Conservation (phyloP, 2,113 vertebrate genomes). For the Malurus melanocephalus region DNA sequence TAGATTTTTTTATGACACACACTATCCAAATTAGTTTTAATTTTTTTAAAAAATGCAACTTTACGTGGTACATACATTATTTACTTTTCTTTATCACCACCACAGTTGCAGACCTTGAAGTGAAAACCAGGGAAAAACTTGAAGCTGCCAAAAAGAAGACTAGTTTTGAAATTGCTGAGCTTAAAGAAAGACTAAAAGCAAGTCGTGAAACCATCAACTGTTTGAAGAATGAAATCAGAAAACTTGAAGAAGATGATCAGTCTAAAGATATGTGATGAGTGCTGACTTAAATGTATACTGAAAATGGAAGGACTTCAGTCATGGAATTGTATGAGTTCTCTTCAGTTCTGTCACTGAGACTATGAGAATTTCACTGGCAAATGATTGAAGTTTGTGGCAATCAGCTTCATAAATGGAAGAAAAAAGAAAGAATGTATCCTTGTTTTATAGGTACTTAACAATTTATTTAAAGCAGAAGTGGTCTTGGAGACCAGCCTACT, state of each 20-base stretch:
- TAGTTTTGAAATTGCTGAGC: conserved; percentile 94
- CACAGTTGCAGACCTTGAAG: conserved; percentile 90
- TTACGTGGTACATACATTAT: background rate
- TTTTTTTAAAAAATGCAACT: background rate
- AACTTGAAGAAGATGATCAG: conserved; percentile 95
- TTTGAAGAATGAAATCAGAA: conserved; percentile 93
- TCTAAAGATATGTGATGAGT: conserved; percentile 87
- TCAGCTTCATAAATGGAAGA: background rate
- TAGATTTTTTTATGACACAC: background rate
- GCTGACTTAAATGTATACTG: background rate
- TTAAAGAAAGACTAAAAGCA: conserved; percentile 96
- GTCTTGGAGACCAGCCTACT: conserved; percentile 7
- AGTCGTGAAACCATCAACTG: conserved; percentile 97
- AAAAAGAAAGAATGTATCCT: background rate
- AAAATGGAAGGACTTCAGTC: background rate
- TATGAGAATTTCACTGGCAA: background rate
- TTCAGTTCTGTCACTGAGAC: background rate
- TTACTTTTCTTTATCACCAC: background rate
- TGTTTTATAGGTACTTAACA: background rate
- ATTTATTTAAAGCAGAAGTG: conserved; percentile 4
- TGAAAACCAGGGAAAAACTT: conserved; percentile 93
- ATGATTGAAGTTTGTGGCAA: background rate
- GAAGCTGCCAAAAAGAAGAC: conserved; percentile 95
- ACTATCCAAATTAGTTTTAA: background rate
- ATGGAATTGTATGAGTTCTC: background rate